Conservation (phyloP, 1,140 invertebrate species). For the Caenorhabditis latens region DNA sequence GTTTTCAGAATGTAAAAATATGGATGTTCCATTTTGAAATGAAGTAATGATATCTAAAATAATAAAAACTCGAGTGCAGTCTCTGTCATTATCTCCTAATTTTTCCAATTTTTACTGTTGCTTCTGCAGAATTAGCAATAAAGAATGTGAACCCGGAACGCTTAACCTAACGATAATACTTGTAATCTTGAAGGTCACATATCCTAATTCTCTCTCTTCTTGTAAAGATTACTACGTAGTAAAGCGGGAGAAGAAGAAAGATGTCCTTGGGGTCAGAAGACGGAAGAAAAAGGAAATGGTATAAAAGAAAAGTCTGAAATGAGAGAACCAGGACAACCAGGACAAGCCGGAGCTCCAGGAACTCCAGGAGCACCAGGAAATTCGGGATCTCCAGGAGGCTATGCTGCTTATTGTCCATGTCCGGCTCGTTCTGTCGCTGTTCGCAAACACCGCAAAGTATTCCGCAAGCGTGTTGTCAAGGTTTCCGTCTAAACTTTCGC, state of each 20-base stretch:
- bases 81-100: no score
- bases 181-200: constrained; percentile 24
- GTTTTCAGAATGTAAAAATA: no score
- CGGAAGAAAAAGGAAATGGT: neutral
- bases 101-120: no score
- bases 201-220: neutral
- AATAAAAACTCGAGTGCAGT: no score
- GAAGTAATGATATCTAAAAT: no score
- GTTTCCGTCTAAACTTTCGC: neutral
- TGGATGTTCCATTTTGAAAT: no score
- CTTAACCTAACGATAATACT: neutral
- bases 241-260: neutral
- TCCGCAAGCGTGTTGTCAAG: constrained; percentile 21
- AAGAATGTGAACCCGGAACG: neutral
- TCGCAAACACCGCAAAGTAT: neutral
- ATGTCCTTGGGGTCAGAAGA: neutral
- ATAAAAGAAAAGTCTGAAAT: neutral
- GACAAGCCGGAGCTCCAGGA: constrained; percentile 41
- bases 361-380: constrained; percentile 44
- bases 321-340: constrained; percentile 41
- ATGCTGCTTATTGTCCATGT: constrained; percentile 51
- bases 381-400: constrained; percentile 2
- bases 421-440: constrained; percentile 33
- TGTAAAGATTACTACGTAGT: neutral
- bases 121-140: no score